Percentiles rank a stretch among this genome's conserved stretches.
These are phyloP conservation scores for Protobothrops mucrosquamatus DNA, from an alignment of 2,113 vertebrate genomes.

Conservation along the genomic window DNA sequence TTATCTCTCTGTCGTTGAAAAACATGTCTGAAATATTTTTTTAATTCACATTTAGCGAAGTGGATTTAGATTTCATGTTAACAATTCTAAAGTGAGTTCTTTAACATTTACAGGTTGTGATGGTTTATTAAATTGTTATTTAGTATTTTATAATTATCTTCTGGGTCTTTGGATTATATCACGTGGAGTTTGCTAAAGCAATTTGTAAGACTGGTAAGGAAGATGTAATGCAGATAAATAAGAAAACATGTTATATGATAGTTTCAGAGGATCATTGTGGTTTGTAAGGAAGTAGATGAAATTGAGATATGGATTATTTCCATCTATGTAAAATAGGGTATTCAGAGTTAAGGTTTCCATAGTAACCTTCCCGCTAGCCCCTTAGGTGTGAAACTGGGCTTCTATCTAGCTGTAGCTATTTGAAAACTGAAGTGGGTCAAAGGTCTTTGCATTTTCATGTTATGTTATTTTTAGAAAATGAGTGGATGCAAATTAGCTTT, in stretches of 20 bases:
- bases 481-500: constrained; percentile 7
- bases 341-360: constrained; percentile 64
- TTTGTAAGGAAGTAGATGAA: constrained; percentile 8
- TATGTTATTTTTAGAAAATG: constrained; percentile 28
- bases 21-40: not conserved
- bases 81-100: not conserved
- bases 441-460: constrained; percentile 42
- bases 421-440: constrained; percentile 48
- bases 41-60: not conserved
- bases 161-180: not conserved
- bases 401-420: constrained; percentile 52
- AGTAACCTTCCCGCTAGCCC: constrained; percentile 58
- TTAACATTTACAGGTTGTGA: not conserved
- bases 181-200: not conserved
- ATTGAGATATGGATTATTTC: constrained; percentile 33
- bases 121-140: not conserved
- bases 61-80: not conserved
- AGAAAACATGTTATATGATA: not conserved
- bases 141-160: not conserved
- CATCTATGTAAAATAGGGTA: constrained; percentile 43
- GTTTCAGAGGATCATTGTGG: not conserved
- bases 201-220: not conserved
- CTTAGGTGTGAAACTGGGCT: constrained; percentile 53
- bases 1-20: not conserved
- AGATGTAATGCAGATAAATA: not conserved